Evolutionary conservation across 1,140 invertebrate species (phyloP).

Genomic region (Chionoecetes opilio): DNA sequence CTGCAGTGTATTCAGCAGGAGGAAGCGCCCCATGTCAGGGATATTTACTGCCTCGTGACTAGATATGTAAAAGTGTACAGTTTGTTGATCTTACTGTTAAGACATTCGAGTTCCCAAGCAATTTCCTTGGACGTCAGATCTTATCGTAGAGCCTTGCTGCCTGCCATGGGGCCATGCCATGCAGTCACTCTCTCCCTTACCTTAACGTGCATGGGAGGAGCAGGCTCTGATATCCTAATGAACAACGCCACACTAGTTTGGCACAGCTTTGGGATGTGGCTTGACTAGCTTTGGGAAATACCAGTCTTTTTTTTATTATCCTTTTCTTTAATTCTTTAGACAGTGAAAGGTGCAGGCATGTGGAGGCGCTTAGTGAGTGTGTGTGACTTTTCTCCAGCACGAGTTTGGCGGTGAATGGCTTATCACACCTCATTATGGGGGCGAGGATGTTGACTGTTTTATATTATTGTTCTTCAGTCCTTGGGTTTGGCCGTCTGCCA

Average conservation of each 20-base stretch:
- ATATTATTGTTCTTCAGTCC: too few species aligned
- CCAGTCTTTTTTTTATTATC: background rate
- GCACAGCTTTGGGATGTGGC: background rate
- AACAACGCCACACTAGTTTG: background rate
- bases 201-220: background rate
- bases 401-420: conserved; percentile 31
- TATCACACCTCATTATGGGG: conserved; percentile 46
- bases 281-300: background rate
- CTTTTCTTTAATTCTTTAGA: background rate
- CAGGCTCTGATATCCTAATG: background rate
- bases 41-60: background rate
- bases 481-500: too few species aligned
- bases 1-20: background rate
- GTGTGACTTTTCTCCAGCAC: too few species aligned
- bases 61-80: background rate
- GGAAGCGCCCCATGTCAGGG: background rate
- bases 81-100: background rate
- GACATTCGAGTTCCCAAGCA: conserved; percentile 6
- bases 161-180: too few species aligned
- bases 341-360: background rate
- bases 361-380: too few species aligned
- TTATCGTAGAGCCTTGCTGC: background rate
- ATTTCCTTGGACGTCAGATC: background rate
- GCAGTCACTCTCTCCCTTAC: background rate
- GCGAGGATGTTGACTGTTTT: background rate